Evolutionary conservation across 2,113 vertebrate species (phyloP).

Genomic region (Nanorana parkeri): DNA sequence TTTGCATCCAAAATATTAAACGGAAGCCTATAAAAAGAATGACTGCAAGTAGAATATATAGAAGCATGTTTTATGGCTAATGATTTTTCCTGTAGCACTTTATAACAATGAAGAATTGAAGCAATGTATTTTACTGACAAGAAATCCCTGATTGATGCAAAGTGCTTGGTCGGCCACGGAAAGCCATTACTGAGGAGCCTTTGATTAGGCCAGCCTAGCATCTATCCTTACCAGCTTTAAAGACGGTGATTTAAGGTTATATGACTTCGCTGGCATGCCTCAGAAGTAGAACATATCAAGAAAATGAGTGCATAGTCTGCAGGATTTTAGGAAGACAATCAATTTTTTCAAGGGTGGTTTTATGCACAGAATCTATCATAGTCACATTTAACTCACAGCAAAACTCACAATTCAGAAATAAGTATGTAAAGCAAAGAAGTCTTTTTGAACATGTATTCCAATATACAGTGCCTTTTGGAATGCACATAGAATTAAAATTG

Average conservation of each 20-base stretch:
- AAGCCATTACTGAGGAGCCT: constrained; percentile 33
- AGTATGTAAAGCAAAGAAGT: too few relatives aligned
- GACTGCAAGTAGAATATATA: constrained; percentile 8
- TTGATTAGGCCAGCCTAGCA: constrained; percentile 4
- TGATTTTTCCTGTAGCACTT: constrained; percentile 20
- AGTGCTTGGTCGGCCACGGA: constrained; percentile 10
- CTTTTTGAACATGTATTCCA: too few relatives aligned
- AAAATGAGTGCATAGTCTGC: neutral
- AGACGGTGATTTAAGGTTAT: constrained; percentile 2
- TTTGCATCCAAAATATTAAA: constrained; percentile 32
- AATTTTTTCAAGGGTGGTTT: too few relatives aligned
- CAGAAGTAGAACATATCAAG: neutral
- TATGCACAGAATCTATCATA: too few relatives aligned
- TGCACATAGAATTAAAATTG: too few relatives aligned
- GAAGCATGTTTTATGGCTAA: neutral
- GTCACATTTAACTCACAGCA: too few relatives aligned
- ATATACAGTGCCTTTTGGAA: too few relatives aligned
- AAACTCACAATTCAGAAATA: too few relatives aligned
- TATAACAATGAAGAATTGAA: constrained; percentile 24
- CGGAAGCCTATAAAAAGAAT: neutral
- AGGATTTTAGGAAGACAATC: neutral
- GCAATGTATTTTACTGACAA: constrained; percentile 10
- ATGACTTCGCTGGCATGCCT: neutral
- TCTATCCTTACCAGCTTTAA: neutral
- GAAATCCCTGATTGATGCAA: constrained; percentile 22